Conservation (phyloP, 2,888 invertebrate species). For the Eupithecia dodoneata region DNA sequence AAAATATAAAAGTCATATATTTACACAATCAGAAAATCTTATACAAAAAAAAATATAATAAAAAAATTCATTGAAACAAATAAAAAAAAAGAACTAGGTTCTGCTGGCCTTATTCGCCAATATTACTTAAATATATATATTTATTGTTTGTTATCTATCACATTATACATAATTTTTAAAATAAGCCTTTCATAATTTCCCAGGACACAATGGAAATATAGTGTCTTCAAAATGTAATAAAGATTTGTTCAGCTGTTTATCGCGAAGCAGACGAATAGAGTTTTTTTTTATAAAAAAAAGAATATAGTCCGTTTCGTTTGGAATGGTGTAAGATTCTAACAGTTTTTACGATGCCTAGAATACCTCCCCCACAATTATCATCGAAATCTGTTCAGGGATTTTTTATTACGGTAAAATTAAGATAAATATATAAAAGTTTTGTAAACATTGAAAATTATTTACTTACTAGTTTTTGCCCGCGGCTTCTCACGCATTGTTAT, state of each 20-base stretch:
- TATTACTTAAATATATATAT: no score
- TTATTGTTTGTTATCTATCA: no score
- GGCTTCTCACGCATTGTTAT: no score
- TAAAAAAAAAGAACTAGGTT: no score
- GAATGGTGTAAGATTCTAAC: not conserved
- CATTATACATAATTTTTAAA: no score
- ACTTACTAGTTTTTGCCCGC: no score
- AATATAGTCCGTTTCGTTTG: not conserved
- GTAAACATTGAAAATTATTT: no score
- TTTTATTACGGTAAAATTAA: not conserved
- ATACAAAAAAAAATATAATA: no score
- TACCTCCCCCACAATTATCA: not conserved
- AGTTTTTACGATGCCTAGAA: not conserved
- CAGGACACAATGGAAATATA: not conserved
- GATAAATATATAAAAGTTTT: not conserved
- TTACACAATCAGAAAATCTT: no score
- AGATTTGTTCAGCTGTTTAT: not conserved
- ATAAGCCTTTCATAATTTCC: not conserved
- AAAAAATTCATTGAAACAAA: no score
- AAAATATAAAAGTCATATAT: not conserved
- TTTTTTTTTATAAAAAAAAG: not conserved
- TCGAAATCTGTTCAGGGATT: not conserved
- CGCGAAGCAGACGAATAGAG: no score
- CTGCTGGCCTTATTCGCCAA: no score
- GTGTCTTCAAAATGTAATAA: not conserved